These are phyloP conservation scores for Rhagoletis pomonella DNA, from an alignment of 1,140 invertebrate species.

Conservation along the genomic window DNA sequence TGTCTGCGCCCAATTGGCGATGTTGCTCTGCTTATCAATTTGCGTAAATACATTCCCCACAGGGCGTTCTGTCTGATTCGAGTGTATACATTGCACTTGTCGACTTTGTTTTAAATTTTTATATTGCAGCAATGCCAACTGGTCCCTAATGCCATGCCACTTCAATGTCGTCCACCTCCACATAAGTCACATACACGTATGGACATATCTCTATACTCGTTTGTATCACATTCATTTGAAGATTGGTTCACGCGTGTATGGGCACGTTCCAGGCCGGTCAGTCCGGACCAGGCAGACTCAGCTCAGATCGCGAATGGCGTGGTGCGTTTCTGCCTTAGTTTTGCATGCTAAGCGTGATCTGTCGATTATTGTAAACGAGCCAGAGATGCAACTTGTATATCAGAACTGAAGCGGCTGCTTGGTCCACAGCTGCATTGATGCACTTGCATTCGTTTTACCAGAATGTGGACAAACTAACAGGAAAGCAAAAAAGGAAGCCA, in stretches of 20 bases:
- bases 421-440: not conserved
- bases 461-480: not conserved
- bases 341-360: slow-evolving; percentile 48
- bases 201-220: too few species aligned
- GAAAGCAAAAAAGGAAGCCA: not conserved
- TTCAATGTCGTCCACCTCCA: not conserved
- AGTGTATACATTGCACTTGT: not conserved
- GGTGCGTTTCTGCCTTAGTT: not conserved
- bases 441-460: not conserved
- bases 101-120: not conserved
- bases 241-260: too few species aligned
- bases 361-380: slow-evolving; percentile 39
- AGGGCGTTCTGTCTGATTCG: slow-evolving; percentile 20
- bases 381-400: not conserved
- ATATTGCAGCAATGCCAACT: not conserved
- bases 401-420: not conserved
- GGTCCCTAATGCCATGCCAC: not conserved
- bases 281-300: too few species aligned
- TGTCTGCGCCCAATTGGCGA: not conserved
- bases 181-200: not conserved
- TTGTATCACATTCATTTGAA: too few species aligned
- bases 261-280: too few species aligned
- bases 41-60: slow-evolving; percentile 52
- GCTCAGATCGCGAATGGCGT: not conserved
- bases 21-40: slow-evolving; percentile 43